Base-by-base conservation (phyloP, 1,140 invertebrate species). In the Anastrepha obliqua region DNA sequence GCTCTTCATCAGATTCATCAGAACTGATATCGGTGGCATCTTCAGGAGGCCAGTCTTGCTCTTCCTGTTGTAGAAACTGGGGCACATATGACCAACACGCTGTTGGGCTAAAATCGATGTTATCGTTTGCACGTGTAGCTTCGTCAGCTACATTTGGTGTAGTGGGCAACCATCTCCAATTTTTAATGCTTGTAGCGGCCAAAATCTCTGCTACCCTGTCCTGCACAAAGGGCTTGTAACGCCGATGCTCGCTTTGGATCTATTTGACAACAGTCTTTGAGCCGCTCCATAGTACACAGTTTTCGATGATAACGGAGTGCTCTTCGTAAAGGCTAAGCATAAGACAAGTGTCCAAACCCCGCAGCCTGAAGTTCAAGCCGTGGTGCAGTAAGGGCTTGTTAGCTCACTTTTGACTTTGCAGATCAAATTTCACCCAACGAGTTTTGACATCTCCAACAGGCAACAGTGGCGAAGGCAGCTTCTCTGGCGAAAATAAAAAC, bases 161-260 rank as follows among this genome's bases (percentile, higher is more conserved):
- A n/a, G n/a, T n/a, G n/a, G n/a, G n/a, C n/a, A n/a, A n/a, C n/a
- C n/a, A n/a, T n/a, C n/a, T n/a, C n/a, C n/a, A n/a, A n/a, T n/a
- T n/a, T n/a, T n/a, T n/a, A 5, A 60, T 39, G 2, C 15, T 86
- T 86, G 9, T 11, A 15, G 89, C 17, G 11, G 89, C 87, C 65
- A 90, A 88, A 62, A 93, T 91, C 62, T 86, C 87, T 0, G 88
- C 59, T 3, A 91, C 89, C 65, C 90, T n/a, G n/a, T n/a, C n/a
- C n/a, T n/a, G n/a, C n/a, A n/a, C n/a, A n/a, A n/a, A n/a, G n/a
- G n/a, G n/a, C n/a, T n/a, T n/a, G n/a, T n/a, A n/a, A n/a, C n/a
- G n/a, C n/a, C n/a, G n/a, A n/a, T n/a, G n/a, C n/a, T n/a, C n/a
- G n/a, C n/a, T n/a, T n/a, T n/a, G n/a, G n/a, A n/a, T n/a, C n/a